phyloP scores from a whole-genome alignment of 2,113 vertebrate genomes.

The Bufo bufo region DNA sequence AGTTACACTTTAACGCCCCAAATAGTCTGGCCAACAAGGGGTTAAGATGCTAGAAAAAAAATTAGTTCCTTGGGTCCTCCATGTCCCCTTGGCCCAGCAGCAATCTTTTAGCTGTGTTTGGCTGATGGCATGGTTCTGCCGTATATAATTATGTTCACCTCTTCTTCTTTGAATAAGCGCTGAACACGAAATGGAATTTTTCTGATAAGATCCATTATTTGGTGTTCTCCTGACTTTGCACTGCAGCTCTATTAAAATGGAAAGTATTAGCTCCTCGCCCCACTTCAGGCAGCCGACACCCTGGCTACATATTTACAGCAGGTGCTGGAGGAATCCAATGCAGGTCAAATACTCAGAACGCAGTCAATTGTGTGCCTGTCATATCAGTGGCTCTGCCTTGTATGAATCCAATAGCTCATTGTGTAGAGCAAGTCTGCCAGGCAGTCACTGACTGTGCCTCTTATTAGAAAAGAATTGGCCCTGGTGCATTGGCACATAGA shows the following conservation, averaged over 20 bases:
- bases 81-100: neutral
- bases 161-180: neutral
- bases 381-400: neutral
- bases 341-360: conserved; percentile 3
- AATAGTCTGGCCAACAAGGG: too few species aligned
- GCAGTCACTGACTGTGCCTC: neutral
- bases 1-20: neutral
- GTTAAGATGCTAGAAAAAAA: neutral
- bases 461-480: neutral
- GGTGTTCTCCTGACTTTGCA: neutral
- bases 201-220: conserved; percentile 26
- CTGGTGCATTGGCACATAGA: neutral
- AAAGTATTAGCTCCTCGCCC: neutral
- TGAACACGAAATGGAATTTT: conserved; percentile 8
- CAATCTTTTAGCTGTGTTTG: neutral
- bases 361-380: neutral
- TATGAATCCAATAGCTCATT: neutral
- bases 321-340: neutral
- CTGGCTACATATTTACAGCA: conserved; percentile 5
- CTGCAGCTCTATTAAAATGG: conserved; percentile 20
- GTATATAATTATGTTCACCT: neutral
- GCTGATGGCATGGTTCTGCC: neutral
- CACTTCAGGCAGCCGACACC: neutral
- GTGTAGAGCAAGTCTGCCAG: neutral
- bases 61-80: neutral